A percentile compares a stretch with the other conserved stretches of the same genome.
Evolutionary conservation across 2,797 vertebrate genomes (phyloP).

Genomic region (Crocodylus rhombifer): DNA sequence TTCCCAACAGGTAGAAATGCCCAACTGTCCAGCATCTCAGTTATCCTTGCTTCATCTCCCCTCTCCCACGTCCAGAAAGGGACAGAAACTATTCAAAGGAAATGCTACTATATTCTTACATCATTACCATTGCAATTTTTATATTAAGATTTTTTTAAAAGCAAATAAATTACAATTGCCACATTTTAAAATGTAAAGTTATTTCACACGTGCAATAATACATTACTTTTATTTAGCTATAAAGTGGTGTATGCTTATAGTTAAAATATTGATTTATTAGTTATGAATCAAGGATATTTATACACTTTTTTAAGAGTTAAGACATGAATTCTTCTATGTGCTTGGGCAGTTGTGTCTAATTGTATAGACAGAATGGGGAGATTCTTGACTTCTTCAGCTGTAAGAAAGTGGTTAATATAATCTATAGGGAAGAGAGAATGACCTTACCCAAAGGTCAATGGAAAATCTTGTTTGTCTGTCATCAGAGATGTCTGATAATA

Average conservation of each 20-base stretch:
- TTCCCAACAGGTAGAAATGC: too few relatives aligned
- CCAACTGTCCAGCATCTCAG: too few relatives aligned
- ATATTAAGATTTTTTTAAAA: background rate
- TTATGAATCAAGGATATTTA: background rate
- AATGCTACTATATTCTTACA: background rate
- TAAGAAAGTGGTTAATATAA: background rate
- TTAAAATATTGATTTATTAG: background rate
- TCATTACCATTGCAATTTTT: background rate
- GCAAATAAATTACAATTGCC: background rate
- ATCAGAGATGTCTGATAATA: background rate
- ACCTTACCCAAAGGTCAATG: background rate
- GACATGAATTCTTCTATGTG: too few relatives aligned
- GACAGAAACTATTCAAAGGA: background rate
- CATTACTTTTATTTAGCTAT: background rate
- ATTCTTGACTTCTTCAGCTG: background rate
- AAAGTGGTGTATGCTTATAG: background rate
- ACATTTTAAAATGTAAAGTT: background rate
- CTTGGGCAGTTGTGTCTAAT: background rate
- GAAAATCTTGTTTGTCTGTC: background rate
- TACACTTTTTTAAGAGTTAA: background rate
- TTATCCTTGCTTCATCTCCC: too few relatives aligned
- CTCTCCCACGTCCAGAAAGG: too few relatives aligned
- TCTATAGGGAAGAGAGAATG: background rate
- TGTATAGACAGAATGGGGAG: background rate
- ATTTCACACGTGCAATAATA: background rate